Percentiles rank a stretch among this genome's conserved stretches.
Evolutionary conservation across 2,888 invertebrate species (phyloP).

Genomic region (Sarcophaga variegata): DNA sequence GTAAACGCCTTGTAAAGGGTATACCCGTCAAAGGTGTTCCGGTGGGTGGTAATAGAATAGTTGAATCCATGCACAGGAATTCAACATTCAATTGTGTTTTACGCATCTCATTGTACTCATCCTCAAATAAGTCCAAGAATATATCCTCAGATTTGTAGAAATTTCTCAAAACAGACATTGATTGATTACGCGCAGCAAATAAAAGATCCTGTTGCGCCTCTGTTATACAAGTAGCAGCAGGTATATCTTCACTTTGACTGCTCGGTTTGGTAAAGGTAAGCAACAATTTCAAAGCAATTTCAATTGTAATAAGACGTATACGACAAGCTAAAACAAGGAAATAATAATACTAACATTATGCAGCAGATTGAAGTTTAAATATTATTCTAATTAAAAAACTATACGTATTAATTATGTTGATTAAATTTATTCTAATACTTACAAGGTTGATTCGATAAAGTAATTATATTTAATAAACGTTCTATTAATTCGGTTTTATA

Average conservation of each 20-base stretch:
- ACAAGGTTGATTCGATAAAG: conserved; percentile 93
- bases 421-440: conserved; percentile 77
- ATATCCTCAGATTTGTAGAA: conserved; percentile 99
- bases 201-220: conserved; percentile 84
- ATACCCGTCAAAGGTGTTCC: conserved; percentile 98
- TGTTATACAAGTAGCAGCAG: conserved; percentile 75
- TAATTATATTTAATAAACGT: conserved; percentile 91
- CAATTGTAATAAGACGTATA: conserved; percentile 95
- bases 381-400: neutral
- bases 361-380: neutral
- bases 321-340: conserved; percentile 85
- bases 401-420: neutral
- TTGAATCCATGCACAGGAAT: conserved; percentile 98
- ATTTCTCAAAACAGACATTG: conserved; percentile 92
- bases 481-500: conserved; percentile 93
- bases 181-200: conserved; percentile 89
- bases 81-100: conserved; percentile 94
- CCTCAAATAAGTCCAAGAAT: conserved; percentile 99
- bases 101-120: conserved; percentile 97
- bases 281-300: conserved; percentile 92
- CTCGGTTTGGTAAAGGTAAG: conserved; percentile 84
- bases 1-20: conserved; percentile 94
- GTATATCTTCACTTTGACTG: conserved; percentile 72
- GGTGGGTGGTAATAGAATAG: conserved; percentile 96
- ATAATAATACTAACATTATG: neutral